Base-by-base conservation (phyloP, 2,888 invertebrate species). In the Leucoma salicis region DNA sequence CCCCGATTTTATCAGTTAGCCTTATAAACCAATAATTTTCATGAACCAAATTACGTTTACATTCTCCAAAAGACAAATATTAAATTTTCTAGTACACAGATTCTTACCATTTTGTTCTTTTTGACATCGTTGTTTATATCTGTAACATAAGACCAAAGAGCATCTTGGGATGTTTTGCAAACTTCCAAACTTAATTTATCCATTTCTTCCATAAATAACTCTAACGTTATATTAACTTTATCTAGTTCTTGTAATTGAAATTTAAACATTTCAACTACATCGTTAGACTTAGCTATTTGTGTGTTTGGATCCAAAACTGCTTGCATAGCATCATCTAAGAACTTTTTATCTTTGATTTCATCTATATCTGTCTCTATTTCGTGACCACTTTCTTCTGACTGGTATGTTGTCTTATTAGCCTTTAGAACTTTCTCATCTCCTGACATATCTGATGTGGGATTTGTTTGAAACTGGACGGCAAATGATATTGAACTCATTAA, bases 61-160 rank as follows among this genome's bases (percentile, higher is more conserved):
- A n/a, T n/a, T n/a, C n/a, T n/a, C n/a, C n/a, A n/a, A n/a, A n/a
- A n/a, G n/a, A n/a, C n/a, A n/a, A n/a, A n/a, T n/a, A n/a, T n/a
- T n/a, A n/a, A n/a, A n/a, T n/a, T n/a, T n/a, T n/a, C n/a, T n/a
- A n/a, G n/a, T n/a, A n/a, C n/a, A n/a, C n/a, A n/a, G n/a, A n/a
- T 31, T 41, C 64, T 56, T 65, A 89, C 88, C 88, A 89, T 89
- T 66, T 73, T 73, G 62, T 81, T 82, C 59, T 87, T 87, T 50
- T 84, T 87, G 6, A 48, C 46, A 50, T 85, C 86, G 49, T 78
- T 81, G 41, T 70, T 82, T 25, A 82, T 82, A 62, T 89, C 82
- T 7, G 81, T 84, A 1, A 88, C 86, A 33, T 86, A 88, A 1
- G 81, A 74, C 89, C 89, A 89, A 24, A 89, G 57, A 1, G 86